Evolutionary conservation across 2,113 vertebrate genomes (phyloP), one percentile per base, ranked within the genome.

Genomic region (Orycteropus afer): DNA sequence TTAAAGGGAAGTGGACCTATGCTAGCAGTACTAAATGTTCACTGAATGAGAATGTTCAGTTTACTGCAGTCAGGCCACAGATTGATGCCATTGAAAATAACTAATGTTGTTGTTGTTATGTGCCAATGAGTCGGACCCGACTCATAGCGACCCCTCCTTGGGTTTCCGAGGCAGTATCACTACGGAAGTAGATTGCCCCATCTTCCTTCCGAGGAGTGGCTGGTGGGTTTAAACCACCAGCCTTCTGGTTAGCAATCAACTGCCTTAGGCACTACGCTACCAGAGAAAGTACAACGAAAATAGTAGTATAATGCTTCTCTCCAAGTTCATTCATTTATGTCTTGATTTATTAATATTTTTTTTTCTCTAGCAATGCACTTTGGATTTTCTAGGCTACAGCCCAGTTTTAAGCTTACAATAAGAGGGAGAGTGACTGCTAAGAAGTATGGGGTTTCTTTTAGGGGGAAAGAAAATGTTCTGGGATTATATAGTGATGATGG

Each of bases 261-360:
- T n/a, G n/a, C n/a, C n/a, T n/a, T n/a, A n/a, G n/a, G n/a, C n/a
- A n/a, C n/a, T n/a, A n/a, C n/a, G n/a, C n/a, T n/a, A n/a, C n/a
- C n/a, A n/a, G n/a, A n/a, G n/a, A n/a, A 87, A 94, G 47, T 18
- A 81, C 3, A 81, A 65, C 71, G 53, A 85, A 93, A 95, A 86
- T 55, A 83, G 57, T 82, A 84, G 86, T 45, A n/a, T 18, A 22
- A 32, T 29, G 27, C 55, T 90, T 53, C 65, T 93, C 53, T 90
- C 78, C 22, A 92, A 88, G 34, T 82, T 94, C 42, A 82, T 91
- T 90, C 22, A 74, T 74, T 97, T 88, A 51, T 73, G 34, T 86
- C 90, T 78, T 40, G 5, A 82, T 79, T 92, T 94, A 47, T 91
- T 94, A 76, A n/a, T n/a, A n/a, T n/a, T 89, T 23, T 25, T 88